A percentile compares a stretch with the other conserved stretches of the same genome.
Evolutionary conservation across 2,113 vertebrate species (phyloP).

Genomic region (Hippoglossus stenolepis): DNA sequence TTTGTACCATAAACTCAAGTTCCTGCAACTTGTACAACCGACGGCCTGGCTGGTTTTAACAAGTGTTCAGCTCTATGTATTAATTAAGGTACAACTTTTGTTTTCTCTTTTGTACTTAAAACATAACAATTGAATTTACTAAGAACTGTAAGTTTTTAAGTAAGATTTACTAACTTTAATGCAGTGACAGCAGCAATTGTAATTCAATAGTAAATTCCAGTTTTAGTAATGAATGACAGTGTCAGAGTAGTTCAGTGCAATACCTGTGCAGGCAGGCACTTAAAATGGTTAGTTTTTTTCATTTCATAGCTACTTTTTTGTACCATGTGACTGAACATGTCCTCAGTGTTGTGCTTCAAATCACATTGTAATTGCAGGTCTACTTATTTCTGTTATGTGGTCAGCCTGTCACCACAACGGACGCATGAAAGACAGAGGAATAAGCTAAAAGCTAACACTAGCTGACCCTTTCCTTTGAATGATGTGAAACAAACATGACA

Average conservation of each 20-base stretch:
- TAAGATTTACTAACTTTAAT: not conserved
- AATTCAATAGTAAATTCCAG: not conserved
- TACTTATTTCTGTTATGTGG: too few species aligned
- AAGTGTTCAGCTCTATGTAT: not conserved
- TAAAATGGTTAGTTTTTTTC: conserved; percentile 8
- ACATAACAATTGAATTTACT: not conserved
- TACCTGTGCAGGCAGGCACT: not conserved
- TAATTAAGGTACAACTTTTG: not conserved
- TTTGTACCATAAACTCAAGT: too few species aligned
- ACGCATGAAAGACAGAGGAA: too few species aligned
- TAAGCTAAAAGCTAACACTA: not conserved
- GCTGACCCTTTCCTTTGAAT: not conserved
- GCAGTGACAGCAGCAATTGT: not conserved
- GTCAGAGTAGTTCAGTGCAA: not conserved
- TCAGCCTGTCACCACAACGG: not conserved
- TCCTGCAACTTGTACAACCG: not conserved
- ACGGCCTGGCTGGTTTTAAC: not conserved
- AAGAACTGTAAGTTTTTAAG: not conserved
- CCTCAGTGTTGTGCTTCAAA: not conserved
- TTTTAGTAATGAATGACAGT: not conserved
- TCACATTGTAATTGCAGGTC: not conserved
- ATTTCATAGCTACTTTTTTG: conserved; percentile 23
- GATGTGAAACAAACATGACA: not conserved
- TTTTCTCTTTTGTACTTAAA: not conserved
- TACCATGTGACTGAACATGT: conserved; percentile 17